These are phyloP conservation scores for Cyanoderma ruficeps DNA, from an alignment of 2,113 vertebrate species.

Conservation along the genomic window DNA sequence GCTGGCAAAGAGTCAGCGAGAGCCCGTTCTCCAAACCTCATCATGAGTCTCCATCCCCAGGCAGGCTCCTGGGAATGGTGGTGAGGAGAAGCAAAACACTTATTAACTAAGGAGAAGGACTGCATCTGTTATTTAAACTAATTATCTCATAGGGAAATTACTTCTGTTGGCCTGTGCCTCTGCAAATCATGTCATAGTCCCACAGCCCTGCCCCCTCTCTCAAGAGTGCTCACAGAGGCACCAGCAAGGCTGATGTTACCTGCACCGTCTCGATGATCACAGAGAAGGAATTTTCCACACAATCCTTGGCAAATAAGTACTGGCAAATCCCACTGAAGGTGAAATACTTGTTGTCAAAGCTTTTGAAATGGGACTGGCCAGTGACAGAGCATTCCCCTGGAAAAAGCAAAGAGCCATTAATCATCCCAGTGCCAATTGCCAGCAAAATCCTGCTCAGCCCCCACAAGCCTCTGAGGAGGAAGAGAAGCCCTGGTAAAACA, in stretches of 20 bases:
- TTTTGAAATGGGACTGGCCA: conserved; percentile 96
- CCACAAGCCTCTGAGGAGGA: neutral
- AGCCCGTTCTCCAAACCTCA: neutral
- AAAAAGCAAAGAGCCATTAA: neutral
- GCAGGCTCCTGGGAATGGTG: neutral
- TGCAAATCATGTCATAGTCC: neutral
- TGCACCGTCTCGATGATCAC: conserved; percentile 90
- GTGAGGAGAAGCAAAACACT: neutral
- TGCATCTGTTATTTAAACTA: conserved; percentile 41
- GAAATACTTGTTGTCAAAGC: conserved; percentile 93
- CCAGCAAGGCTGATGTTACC: conserved; percentile 70
- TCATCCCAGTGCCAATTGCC: fast-evolving
- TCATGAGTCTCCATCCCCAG: fast-evolving
- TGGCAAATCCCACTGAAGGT: conserved; percentile 93
- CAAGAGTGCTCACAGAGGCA: fast-evolving
- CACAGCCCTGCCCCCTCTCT: neutral
- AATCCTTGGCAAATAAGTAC: conserved; percentile 90
- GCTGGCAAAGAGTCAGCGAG: neutral
- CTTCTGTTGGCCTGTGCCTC: neutral
- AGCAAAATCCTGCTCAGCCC: neutral
- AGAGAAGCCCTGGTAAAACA: neutral
- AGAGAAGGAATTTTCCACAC: conserved; percentile 82
- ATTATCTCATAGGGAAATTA: conserved; percentile 33
- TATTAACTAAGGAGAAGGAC: conserved; percentile 3
- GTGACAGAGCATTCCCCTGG: conserved; percentile 91